Base-by-base conservation (phyloP, 2,888 invertebrate genomes). In the Clitarchus hookeri region DNA sequence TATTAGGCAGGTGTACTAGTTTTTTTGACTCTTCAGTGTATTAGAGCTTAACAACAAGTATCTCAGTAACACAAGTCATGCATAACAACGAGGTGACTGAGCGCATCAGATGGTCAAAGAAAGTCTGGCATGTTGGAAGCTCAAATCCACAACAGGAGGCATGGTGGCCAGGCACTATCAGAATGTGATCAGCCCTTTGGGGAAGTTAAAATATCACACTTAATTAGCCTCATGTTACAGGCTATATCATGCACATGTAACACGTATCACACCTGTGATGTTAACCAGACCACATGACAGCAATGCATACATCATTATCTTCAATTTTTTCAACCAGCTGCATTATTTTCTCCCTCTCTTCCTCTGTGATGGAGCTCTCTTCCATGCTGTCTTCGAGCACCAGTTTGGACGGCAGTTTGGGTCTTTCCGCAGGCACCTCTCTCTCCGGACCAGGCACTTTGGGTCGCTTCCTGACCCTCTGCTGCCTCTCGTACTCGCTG, bases 291-390 rank as follows among this genome's bases (percentile, higher is more conserved):
- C 13, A 53, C 53, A 12, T 0, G 12, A n/a, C 65, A 65, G n/a
- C 86, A 84, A 85, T 79, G 88, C 88, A 88, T 91, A 95, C 95
- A 91, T 96, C 95, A 79, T 95, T 95, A 92, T 96, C 97, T 85
- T 94, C 90, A 78, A 88, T 82, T 6, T n/a, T 96, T 91, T 97
- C 97, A 8, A 97, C 97, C 92, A 96, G 96, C 92, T 95, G 95
- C 8, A 97, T 91, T 88, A 97, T 97, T 85, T 90, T 90, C 90
- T 97, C 96, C 89, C 95, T 94, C 89, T 96, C 94, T 91, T 97
- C 96, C 90, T 96, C 95, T 86, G 95, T 95, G 84, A 89, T 89
- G 48, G 86, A 27, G 44, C 79, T 85, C 88, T 88, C 84, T 88
- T 88, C 85, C 87, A 87, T 83, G 88, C 88, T 26, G 87, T 53